A percentile compares a stretch with the other conserved stretches of the same genome.
Evolutionary conservation across 2,797 vertebrate genomes (phyloP).

Genomic region (Mastacembelus armatus): DNA sequence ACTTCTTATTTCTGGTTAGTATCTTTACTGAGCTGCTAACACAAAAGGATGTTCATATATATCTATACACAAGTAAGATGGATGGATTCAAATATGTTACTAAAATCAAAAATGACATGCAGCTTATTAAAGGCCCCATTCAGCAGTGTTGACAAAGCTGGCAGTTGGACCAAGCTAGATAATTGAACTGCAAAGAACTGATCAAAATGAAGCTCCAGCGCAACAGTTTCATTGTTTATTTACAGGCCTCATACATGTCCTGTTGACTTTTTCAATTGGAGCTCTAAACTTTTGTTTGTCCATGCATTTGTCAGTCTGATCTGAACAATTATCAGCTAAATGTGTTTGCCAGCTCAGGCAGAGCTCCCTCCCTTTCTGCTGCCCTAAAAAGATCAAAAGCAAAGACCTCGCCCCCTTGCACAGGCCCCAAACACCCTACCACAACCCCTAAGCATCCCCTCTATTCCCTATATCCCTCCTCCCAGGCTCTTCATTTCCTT

Average conservation of each 20-base stretch:
- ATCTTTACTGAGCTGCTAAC: background rate
- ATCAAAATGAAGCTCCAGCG: constrained; percentile 78
- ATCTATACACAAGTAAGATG: constrained; percentile 4
- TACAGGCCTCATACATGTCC: constrained; percentile 75
- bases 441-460: constrained; percentile 45
- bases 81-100: too few species aligned
- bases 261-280: constrained; percentile 86
- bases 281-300: constrained; percentile 87
- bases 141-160: constrained; percentile 52
- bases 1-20: background rate
- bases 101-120: constrained; percentile 53
- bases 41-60: background rate
- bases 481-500: constrained; percentile 80
- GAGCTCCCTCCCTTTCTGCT: constrained; percentile 65
- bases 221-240: constrained; percentile 79
- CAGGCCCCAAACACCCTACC: constrained; percentile 41
- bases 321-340: constrained; percentile 86
- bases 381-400: constrained; percentile 86
- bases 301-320: constrained; percentile 84
- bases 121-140: constrained; percentile 55
- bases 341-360: constrained; percentile 85
- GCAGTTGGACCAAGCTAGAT: constrained; percentile 57
- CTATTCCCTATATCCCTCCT: constrained; percentile 57
- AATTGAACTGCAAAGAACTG: constrained; percentile 80
- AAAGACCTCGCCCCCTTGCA: constrained; percentile 34